These are phyloP conservation scores for Apantesis nais DNA, from an alignment of 2,888 invertebrate genomes.

Conservation along the genomic window DNA sequence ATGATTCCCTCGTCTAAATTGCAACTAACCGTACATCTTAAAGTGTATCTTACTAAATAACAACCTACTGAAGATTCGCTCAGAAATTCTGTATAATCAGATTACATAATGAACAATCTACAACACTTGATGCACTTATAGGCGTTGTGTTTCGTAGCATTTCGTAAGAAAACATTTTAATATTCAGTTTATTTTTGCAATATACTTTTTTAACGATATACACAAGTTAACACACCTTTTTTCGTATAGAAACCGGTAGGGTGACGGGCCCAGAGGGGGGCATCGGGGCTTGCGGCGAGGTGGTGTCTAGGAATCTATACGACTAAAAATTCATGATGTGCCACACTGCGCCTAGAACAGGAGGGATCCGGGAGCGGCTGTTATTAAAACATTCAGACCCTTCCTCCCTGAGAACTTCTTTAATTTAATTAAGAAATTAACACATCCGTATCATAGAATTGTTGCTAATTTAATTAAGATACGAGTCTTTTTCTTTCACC, in stretches of 20 bases:
- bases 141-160: slow-evolving; percentile 26
- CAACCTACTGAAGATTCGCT: slow-evolving; percentile 46
- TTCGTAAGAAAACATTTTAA: slow-evolving; percentile 32
- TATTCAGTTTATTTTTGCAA: slow-evolving; percentile 23
- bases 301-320: not conserved
- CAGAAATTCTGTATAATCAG: slow-evolving; percentile 49
- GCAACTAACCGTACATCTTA: slow-evolving; percentile 31
- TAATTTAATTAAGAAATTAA: too few relatives aligned
- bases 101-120: slow-evolving; percentile 47
- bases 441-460: too few relatives aligned
- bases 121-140: slow-evolving; percentile 31
- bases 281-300: too few relatives aligned
- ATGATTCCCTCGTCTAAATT: slow-evolving; percentile 34
- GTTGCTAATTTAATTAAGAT: too few relatives aligned
- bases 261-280: too few relatives aligned
- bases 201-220: slow-evolving; percentile 8
- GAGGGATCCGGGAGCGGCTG: too few relatives aligned
- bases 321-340: too few relatives aligned
- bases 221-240: slow-evolving; percentile 5
- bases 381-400: too few relatives aligned
- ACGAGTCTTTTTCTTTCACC: too few relatives aligned
- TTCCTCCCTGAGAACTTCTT: too few relatives aligned
- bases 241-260: too few relatives aligned
- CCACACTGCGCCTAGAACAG: too few relatives aligned
- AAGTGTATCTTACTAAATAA: slow-evolving; percentile 41